Conservation (phyloP, 2,797 vertebrate species). For the Bryconaethiops microstoma region DNA sequence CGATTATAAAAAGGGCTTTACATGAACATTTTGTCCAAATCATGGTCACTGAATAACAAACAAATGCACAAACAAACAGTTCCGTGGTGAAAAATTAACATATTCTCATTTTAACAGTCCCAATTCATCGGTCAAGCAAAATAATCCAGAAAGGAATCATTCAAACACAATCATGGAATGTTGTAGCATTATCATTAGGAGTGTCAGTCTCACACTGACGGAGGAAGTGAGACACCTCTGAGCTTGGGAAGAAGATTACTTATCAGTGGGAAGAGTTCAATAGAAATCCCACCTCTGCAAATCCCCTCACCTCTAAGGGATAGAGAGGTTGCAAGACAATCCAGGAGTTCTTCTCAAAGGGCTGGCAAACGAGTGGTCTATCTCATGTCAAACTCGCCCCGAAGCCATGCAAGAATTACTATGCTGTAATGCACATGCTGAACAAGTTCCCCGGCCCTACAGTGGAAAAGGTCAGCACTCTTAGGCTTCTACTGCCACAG, state of each 20-base stretch:
- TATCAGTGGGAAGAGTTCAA: slow-evolving; percentile 1
- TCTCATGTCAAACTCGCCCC: slow-evolving; percentile 20
- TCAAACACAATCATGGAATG: background rate
- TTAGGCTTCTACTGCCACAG: background rate
- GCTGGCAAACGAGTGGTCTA: background rate
- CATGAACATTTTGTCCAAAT: background rate
- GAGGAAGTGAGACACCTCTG: background rate
- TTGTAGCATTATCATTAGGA: slow-evolving; percentile 3
- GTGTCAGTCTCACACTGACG: slow-evolving; percentile 1
- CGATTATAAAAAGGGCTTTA: background rate
- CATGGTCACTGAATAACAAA: background rate
- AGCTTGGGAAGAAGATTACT: background rate
- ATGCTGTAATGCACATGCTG: slow-evolving; percentile 27
- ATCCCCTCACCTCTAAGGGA: background rate
- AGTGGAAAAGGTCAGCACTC: slow-evolving; percentile 33
- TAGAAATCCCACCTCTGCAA: background rate
- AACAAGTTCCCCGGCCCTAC: slow-evolving; percentile 15
- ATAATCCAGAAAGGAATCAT: background rate
- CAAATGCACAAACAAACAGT: background rate
- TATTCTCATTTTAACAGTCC: background rate
- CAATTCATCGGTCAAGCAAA: background rate
- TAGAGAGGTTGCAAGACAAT: background rate
- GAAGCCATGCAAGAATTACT: slow-evolving; percentile 14
- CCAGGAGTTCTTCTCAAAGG: background rate
- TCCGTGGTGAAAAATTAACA: background rate